These are phyloP conservation scores for Tiphia femorata DNA, from an alignment of 2,888 invertebrate species.

Conservation along the genomic window DNA sequence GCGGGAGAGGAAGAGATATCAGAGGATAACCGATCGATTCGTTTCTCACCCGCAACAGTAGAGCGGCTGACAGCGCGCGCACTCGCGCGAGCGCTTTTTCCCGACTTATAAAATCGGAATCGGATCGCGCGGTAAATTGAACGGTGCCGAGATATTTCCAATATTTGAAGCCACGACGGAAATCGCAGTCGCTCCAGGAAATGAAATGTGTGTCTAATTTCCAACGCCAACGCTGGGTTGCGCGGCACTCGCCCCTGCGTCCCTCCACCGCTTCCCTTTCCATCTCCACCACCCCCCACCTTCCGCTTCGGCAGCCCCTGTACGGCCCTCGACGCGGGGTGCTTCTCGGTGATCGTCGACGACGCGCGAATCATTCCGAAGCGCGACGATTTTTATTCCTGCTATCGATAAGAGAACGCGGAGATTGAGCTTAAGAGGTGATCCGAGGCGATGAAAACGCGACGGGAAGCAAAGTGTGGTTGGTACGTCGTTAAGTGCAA, in stretches of 20 bases:
- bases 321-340: too few species aligned
- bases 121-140: conserved; percentile 59
- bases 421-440: too few species aligned
- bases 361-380: too few species aligned
- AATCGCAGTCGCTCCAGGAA: conserved; percentile 65
- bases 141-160: conserved; percentile 61
- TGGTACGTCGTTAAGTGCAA: too few species aligned
- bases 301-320: not conserved
- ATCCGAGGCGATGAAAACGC: too few species aligned
- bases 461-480: too few species aligned
- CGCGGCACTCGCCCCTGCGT: conserved; percentile 18
- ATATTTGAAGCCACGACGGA: conserved; percentile 65
- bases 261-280: conserved; percentile 15
- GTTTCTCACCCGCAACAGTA: conserved; percentile 5
- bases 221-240: conserved; percentile 52
- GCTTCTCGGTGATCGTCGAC: not conserved
- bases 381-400: conserved; percentile 24
- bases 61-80: conserved; percentile 11
- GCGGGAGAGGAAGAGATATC: conserved; percentile 1
- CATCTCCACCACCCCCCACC: conserved; percentile 12
- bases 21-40: conserved; percentile 15
- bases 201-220: conserved; percentile 68
- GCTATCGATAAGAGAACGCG: too few species aligned
- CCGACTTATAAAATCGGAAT: conserved; percentile 52
- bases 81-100: conserved; percentile 31